Base-by-base conservation (phyloP, 1,140 invertebrate genomes). In the Tribolium madens region DNA sequence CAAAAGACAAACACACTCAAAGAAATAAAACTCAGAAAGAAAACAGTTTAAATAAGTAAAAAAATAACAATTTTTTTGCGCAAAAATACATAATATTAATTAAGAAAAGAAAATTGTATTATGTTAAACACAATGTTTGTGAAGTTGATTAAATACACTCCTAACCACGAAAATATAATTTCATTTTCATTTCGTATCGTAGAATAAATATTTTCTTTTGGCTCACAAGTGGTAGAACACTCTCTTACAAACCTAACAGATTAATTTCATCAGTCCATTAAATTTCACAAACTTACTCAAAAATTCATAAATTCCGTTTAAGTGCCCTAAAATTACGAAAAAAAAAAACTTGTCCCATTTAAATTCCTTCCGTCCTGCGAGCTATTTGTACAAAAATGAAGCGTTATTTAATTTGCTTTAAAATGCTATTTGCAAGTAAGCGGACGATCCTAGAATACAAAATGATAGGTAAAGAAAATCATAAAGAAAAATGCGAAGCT, bases 341-440 rank as follows among this genome's bases (percentile, higher is more conserved):
- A 26, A 42, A 42, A 42, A 14, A 50, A 50, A 57, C 7, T 15
- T 57, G 52, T 57, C 14, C 21, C 31, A 64, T 64, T 64, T 64
- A 18, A 3, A 64, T 64, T 64, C 57, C 4, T 26, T 4, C 3
- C 57, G 12, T 64, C 17, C 57, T 33, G 15, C 10, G 57, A 31
- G 57, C 57, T 64, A 64, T 64, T 64, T 64, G 26, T 33, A 33
- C 57, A 64, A 64, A 64, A 64, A 64, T 64, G 57, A 64, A 64
- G 36, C 26, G 57, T 64, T 64, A 64, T 64, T 64, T 64, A 64
- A 64, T 64, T 64, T 64, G 57, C 57, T 31, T 64, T 64, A 64
- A 33, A 64, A 64, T 13, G 57, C 26, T 33, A 64, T 64, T 64
- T 64, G 26, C 57, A 64, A 14, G 57, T 13, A 57, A 26, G 13